These are phyloP conservation scores for Myripristis jacobus DNA, from an alignment of 2,797 vertebrate species.

Conservation along the genomic window DNA sequence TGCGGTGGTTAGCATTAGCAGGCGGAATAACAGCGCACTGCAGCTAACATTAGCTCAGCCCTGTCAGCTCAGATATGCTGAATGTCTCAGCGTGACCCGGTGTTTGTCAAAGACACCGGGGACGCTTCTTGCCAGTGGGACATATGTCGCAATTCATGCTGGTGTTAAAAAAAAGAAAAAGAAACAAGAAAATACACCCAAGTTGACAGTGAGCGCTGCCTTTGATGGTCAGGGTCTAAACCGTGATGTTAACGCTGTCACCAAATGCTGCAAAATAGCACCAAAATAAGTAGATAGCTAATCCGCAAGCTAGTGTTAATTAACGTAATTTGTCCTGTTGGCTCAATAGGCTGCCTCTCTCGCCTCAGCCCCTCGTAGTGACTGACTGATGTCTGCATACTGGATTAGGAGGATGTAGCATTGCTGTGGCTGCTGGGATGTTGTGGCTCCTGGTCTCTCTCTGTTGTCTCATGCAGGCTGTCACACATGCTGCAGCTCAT, in stretches of 20 bases:
- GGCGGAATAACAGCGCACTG: conserved; percentile 69
- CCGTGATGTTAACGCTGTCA: background rate
- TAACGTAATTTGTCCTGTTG: conserved; percentile 14
- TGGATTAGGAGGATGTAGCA: too few species aligned
- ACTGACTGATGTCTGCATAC: too few species aligned
- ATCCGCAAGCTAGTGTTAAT: conserved; percentile 13
- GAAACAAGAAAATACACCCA: too few species aligned
- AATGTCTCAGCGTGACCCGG: conserved; percentile 45
- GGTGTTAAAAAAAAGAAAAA: background rate
- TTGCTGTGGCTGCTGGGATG: background rate
- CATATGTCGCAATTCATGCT: background rate
- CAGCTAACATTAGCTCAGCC: conserved; percentile 74
- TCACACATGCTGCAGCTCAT: background rate
- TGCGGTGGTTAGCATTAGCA: conserved; percentile 23
- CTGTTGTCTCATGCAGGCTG: background rate
- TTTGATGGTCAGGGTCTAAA: background rate
- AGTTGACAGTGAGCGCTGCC: background rate
- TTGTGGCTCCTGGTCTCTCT: background rate
- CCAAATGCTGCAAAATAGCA: conserved; percentile 25
- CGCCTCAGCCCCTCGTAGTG: too few species aligned
- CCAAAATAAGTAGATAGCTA: conserved; percentile 15
- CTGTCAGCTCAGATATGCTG: conserved; percentile 65
- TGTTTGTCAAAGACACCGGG: conserved; percentile 41
- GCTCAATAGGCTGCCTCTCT: too few species aligned
- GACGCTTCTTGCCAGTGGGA: conserved; percentile 5